Base-by-base conservation (phyloP, 2,888 invertebrate species). In the Meiosimyza platycephala region DNA sequence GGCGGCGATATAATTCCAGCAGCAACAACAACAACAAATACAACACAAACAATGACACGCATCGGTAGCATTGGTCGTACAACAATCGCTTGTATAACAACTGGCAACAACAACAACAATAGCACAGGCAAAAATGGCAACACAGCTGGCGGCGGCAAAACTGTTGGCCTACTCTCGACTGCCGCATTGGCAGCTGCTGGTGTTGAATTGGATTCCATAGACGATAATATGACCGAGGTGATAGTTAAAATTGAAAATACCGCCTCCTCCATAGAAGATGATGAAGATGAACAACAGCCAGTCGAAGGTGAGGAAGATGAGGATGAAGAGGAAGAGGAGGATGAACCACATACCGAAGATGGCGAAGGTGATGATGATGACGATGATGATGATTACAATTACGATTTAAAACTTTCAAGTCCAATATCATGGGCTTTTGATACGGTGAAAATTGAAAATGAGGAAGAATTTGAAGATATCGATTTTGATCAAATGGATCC, bases 371-470 rank as follows among this genome's bases (percentile, higher is more conserved):
- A 72, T 15, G 57, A 65, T 33, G 71, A 69, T 12, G 66, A 66
- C 11, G 60, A 72, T 16, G 78, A 84, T 76, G 71, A 82, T 76
- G 76, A 77, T 28, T 85, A 82, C 62, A 86, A 85, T 74, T 87
- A 87, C 74, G 87, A 87, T 78, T 75, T 87, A 48, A 87, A 87
- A 75, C 75, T 87, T 69, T 86, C 86, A 48, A 87, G 87, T 73
- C 87, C 87, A 3, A 77, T 87, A 78, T 87, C 87, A 16, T 87
- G 87, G 87, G 86, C 86, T 15, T 86, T 86, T 64, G 86, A 87
- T 78, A 82, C 85, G 6, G 86, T 85, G 1, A 85, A 86, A 75
- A 85, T 86, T 62, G 86, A 86, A 77, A 85, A 83, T n/a, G 86
- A 86, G 16, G 81, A 81, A 18, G 86, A 85, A 76, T 86, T 85